Evolutionary conservation across 2,888 invertebrate genomes (phyloP).

Genomic region (Ramazzottius varieornatus): DNA sequence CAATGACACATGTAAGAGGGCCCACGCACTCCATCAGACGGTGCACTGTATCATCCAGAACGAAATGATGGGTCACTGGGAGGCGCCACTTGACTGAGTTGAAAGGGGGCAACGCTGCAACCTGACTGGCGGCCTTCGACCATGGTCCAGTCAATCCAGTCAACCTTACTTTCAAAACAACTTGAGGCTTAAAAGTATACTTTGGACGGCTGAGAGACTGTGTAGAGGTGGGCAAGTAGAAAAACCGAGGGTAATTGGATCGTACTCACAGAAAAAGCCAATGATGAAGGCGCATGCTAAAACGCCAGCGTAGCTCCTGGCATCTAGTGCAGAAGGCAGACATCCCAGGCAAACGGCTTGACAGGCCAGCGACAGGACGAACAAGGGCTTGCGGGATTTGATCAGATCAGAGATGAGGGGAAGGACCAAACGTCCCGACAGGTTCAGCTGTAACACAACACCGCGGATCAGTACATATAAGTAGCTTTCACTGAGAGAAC

Average conservation of each 20-base stretch:
- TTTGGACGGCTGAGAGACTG: background rate
- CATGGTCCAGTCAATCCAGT: too few relatives aligned
- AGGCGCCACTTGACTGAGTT: too few relatives aligned
- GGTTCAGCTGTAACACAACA: background rate
- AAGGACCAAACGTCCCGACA: background rate
- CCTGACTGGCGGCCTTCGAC: too few relatives aligned
- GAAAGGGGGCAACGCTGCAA: too few relatives aligned
- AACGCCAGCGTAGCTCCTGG: background rate
- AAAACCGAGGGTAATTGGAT: background rate
- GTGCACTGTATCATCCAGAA: too few relatives aligned
- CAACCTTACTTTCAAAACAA: background rate
- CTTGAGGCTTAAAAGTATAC: background rate
- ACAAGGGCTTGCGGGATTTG: background rate
- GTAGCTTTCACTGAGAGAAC: too few relatives aligned
- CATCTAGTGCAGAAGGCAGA: background rate
- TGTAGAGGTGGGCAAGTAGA: background rate
- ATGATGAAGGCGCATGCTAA: constrained; percentile 1
- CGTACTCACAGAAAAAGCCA: background rate
- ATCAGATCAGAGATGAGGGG: background rate
- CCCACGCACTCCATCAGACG: too few relatives aligned
- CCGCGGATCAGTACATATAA: too few relatives aligned
- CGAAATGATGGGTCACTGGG: too few relatives aligned
- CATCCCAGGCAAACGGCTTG: constrained; percentile 2
- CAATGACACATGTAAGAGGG: too few relatives aligned
- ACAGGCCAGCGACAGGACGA: background rate